Evolutionary conservation across 2,888 invertebrate genomes (phyloP).

Genomic region (Arenicola marina): DNA sequence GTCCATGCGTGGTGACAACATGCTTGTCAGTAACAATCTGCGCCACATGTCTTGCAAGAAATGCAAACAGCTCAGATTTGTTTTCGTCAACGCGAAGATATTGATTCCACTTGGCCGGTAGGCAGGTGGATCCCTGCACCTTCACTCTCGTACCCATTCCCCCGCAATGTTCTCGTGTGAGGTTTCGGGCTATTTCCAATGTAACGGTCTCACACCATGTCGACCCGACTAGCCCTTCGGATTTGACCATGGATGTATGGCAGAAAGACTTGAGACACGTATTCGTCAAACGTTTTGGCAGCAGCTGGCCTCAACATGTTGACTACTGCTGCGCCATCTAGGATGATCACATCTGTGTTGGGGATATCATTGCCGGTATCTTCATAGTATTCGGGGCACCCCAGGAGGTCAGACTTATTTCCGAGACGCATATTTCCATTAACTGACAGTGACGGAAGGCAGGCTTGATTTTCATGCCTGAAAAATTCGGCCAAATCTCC

Average conservation of each 20-base stretch:
- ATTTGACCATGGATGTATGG: slow-evolving; percentile 13
- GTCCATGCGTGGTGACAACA: background rate
- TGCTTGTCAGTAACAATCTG: slow-evolving; percentile 1
- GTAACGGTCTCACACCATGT: slow-evolving; percentile 26
- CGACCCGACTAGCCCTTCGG: slow-evolving; percentile 12
- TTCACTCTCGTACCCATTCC: slow-evolving; percentile 6
- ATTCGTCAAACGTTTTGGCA: too few species aligned
- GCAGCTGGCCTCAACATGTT: background rate
- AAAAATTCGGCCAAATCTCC: background rate
- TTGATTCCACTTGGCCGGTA: slow-evolving; percentile 25
- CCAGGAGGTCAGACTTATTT: background rate
- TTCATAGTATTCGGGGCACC: background rate
- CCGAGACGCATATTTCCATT: too few species aligned
- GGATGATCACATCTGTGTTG: slow-evolving; percentile 1
- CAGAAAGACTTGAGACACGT: slow-evolving; percentile 6
- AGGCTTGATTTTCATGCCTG: background rate
- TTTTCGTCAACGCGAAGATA: slow-evolving; percentile 25
- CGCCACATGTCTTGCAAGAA: slow-evolving; percentile 1
- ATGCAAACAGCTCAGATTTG: slow-evolving; percentile 22
- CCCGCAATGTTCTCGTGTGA: slow-evolving; percentile 1
- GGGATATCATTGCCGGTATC: background rate
- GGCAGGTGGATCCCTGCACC: slow-evolving; percentile 2
- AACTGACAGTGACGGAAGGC: background rate
- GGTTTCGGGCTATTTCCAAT: slow-evolving; percentile 18
- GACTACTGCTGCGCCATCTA: slow-evolving; percentile 4